phyloP scores from a whole-genome alignment of 2,113 vertebrate species.

The Butastur rufipennis region DNA sequence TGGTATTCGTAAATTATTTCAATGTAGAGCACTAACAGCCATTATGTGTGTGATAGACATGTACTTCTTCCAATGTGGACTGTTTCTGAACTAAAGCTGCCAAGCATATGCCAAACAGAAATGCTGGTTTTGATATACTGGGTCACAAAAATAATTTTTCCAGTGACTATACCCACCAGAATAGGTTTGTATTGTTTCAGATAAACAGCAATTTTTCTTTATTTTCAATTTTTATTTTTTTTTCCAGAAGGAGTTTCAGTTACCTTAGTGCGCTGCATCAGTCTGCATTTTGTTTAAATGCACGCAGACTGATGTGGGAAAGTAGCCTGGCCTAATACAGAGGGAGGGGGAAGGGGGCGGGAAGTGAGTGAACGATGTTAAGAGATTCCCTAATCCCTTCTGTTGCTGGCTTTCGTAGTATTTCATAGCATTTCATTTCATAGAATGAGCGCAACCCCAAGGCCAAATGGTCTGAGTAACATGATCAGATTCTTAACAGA shows the following conservation, averaged over 20 bases:
- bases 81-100: neutral
- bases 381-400: neutral
- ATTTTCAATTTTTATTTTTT: neutral
- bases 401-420: neutral
- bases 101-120: neutral
- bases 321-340: neutral
- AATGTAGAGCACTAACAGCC: neutral
- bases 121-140: neutral
- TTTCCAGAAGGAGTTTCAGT: neutral
- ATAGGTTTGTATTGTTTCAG: neutral
- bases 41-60: neutral
- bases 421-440: neutral
- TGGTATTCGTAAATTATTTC: slow-evolving; percentile 42
- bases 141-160: neutral
- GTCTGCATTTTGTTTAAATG: neutral
- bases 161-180: neutral
- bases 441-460: neutral
- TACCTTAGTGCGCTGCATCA: neutral
- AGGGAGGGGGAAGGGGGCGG: neutral
- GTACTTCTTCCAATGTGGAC: neutral
- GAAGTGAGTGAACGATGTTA: neutral
- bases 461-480: neutral
- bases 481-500: neutral
- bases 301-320: neutral
- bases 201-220: neutral